A percentile compares a stretch with the other conserved stretches of the same genome.
These are phyloP conservation scores for Actinernus sp. DNA, from an alignment of 92 coral and sea anemone species.

Conservation along the genomic window DNA sequence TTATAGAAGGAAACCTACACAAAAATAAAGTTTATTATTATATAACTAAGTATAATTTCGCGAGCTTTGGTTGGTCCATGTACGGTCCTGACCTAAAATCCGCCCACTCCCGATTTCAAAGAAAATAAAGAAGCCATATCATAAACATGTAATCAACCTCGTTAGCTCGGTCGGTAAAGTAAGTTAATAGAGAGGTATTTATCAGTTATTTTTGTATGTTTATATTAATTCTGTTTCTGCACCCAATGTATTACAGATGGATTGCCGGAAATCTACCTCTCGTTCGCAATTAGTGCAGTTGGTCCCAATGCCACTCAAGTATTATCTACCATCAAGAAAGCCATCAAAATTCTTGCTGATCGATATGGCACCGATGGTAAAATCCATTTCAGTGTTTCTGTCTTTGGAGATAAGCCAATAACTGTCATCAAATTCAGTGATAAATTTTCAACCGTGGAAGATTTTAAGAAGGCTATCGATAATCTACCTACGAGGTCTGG, in stretches of 20 bases:
- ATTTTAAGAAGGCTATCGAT: conserved; percentile 15
- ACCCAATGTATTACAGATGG: conserved; percentile 16
- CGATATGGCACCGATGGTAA: conserved; percentile 28
- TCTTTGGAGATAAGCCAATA: conserved; percentile 17
- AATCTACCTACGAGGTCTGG: conserved; percentile 7
- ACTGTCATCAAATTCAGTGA: conserved; percentile 14
- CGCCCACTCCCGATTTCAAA: too few species aligned
- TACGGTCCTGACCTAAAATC: too few species aligned
- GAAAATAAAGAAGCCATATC: too few species aligned
- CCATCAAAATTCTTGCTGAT: conserved; percentile 1
- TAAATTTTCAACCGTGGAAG: conserved; percentile 4
- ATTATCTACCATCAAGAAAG: conserved; percentile 9
- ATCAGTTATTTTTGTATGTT: background rate
- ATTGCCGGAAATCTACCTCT: conserved; percentile 12
- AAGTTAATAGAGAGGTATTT: too few species aligned
- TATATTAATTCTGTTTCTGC: too few species aligned
- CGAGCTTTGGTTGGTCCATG: too few species aligned
- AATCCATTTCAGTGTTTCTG: conserved; percentile 10
- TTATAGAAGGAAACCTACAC: too few species aligned
- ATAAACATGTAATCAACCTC: too few species aligned
- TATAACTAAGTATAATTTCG: too few species aligned
- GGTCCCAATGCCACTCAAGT: background rate
- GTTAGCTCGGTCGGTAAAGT: too few species aligned
- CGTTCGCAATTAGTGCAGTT: conserved; percentile 27
- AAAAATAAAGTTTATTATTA: too few species aligned